phyloP scores from a whole-genome alignment of 2,888 invertebrate genomes.

The Trypoxylon attenuatum region DNA sequence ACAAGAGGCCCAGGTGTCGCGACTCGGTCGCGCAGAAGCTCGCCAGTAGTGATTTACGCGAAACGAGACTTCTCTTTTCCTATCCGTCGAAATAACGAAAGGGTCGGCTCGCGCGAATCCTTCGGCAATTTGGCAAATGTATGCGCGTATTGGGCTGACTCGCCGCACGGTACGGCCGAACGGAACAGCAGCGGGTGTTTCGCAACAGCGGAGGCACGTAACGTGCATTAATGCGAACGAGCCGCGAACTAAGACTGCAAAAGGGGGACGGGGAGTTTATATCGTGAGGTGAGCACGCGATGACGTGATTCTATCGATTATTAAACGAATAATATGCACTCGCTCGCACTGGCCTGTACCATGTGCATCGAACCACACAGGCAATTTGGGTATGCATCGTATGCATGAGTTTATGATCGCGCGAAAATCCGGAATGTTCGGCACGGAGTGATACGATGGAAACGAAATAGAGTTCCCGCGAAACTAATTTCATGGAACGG shows the following conservation, averaged over 20 bases:
- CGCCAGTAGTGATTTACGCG: too few relatives aligned
- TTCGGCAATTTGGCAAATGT: slow-evolving; percentile 20
- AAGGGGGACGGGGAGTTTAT: slow-evolving; percentile 42
- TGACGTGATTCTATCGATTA: slow-evolving; percentile 73
- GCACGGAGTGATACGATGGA: slow-evolving; percentile 61
- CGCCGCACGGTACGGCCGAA: slow-evolving; percentile 19
- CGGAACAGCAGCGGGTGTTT: slow-evolving; percentile 22
- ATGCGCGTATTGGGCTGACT: slow-evolving; percentile 21
- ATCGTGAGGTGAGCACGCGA: slow-evolving; percentile 65
- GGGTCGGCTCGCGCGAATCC: not conserved
- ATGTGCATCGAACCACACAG: slow-evolving; percentile 59
- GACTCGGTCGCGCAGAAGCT: too few relatives aligned
- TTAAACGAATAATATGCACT: slow-evolving; percentile 71
- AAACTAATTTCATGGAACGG: slow-evolving; percentile 59
- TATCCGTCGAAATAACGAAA: too few relatives aligned
- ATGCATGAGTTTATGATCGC: slow-evolving; percentile 61
- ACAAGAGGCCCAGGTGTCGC: too few relatives aligned
- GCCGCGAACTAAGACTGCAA: slow-evolving; percentile 49
- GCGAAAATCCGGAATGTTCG: slow-evolving; percentile 62
- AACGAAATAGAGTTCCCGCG: slow-evolving; percentile 59
- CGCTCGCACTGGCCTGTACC: slow-evolving; percentile 57
- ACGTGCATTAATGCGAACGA: slow-evolving; percentile 47
- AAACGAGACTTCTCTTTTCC: too few relatives aligned
- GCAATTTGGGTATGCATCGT: slow-evolving; percentile 62
- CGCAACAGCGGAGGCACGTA: slow-evolving; percentile 33